These are phyloP conservation scores for Rhineura floridana DNA, from an alignment of 2,113 vertebrate species.

Conservation along the genomic window DNA sequence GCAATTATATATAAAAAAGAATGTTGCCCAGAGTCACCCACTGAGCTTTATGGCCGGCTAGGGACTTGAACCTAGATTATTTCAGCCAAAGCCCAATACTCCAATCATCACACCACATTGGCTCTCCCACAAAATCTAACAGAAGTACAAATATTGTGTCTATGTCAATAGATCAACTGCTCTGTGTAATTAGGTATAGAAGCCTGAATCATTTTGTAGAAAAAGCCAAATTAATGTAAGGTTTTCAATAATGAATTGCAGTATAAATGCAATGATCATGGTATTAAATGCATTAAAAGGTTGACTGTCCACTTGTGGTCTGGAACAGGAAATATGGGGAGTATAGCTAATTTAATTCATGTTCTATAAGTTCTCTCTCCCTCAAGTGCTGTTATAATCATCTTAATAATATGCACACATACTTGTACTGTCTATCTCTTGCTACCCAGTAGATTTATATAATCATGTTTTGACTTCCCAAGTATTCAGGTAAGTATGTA, in stretches of 20 bases:
- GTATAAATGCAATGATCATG: not conserved
- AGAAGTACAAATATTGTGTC: not conserved
- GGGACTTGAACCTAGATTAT: not conserved
- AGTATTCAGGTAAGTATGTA: not conserved
- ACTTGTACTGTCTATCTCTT: not conserved
- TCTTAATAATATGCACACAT: not conserved
- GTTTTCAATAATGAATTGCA: not conserved
- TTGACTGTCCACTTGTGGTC: not conserved
- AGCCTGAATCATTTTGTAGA: not conserved
- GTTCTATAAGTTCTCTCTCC: not conserved
- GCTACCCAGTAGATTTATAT: not conserved
- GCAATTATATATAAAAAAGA: not conserved
- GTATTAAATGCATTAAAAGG: not conserved
- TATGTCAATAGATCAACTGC: not conserved
- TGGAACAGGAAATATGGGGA: not conserved
- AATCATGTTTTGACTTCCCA: not conserved
- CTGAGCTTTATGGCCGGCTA: not conserved
- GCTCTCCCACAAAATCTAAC: not conserved
- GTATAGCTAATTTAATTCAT: not conserved
- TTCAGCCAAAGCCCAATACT: not conserved
- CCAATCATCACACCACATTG: not conserved
- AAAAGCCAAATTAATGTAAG: not conserved
- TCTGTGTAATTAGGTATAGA: not conserved
- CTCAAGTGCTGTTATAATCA: not conserved
- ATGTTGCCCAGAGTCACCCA: not conserved